Conservation (phyloP, 1,140 invertebrate genomes). For the Apis florea region DNA sequence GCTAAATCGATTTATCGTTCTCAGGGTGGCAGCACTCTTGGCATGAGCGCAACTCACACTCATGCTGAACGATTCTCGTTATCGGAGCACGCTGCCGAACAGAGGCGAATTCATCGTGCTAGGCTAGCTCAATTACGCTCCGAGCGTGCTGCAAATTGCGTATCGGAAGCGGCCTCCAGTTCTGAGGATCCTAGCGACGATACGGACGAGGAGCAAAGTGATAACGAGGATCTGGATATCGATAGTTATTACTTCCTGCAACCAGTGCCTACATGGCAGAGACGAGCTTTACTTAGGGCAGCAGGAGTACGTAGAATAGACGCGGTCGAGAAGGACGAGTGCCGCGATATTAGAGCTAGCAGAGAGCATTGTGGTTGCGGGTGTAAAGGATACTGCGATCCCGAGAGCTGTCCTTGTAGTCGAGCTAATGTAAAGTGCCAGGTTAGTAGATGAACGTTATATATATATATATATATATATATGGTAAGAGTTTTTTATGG, state of each 20-base stretch:
- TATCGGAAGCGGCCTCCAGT: conserved; percentile 75
- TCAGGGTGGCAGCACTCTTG: conserved; percentile 95
- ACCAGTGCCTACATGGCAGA: conserved; percentile 95
- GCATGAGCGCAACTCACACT: conserved; percentile 94
- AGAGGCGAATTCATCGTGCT: conserved; percentile 91
- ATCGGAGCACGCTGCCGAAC: conserved; percentile 92
- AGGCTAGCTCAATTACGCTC: conserved; percentile 89
- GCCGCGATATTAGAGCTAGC: conserved; percentile 93
- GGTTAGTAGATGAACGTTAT: conserved; percentile 72
- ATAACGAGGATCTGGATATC: conserved; percentile 91
- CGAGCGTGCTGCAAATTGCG: conserved; percentile 80
- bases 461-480: too few species aligned
- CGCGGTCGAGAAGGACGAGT: conserved; percentile 95
- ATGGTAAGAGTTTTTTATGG: neutral
- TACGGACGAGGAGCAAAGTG: conserved; percentile 90
- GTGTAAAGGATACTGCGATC: conserved; percentile 97
- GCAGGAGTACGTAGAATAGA: conserved; percentile 97
- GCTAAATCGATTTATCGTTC: conserved; percentile 41
- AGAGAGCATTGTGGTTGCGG: conserved; percentile 97
- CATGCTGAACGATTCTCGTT: conserved; percentile 89
- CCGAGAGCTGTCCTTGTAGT: conserved; percentile 96
- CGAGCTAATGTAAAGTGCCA: conserved; percentile 98
- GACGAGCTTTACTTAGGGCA: conserved; percentile 91
- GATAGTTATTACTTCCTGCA: conserved; percentile 97
- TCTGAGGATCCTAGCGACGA: conserved; percentile 86